phyloP scores from a whole-genome alignment of 2,888 invertebrate genomes.

The Tyria jacobaeae region DNA sequence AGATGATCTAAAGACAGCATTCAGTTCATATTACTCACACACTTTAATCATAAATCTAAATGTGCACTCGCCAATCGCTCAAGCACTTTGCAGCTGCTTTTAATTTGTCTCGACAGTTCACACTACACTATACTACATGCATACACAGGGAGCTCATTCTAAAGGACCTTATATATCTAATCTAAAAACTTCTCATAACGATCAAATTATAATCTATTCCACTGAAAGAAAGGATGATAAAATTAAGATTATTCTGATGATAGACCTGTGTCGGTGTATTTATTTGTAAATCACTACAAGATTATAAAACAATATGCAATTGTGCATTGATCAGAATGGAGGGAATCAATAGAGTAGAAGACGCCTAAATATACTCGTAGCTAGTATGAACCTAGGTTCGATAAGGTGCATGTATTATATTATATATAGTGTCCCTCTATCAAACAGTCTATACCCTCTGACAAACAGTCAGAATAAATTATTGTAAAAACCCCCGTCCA shows the following conservation, averaged over 20 bases:
- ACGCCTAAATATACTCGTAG: no score
- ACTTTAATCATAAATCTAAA: constrained; percentile 74
- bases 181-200: constrained; percentile 17
- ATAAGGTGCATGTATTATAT: no score
- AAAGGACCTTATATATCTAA: constrained; percentile 49
- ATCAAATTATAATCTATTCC: background rate
- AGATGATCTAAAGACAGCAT: constrained; percentile 42
- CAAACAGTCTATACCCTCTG: no score
- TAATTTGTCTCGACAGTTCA: constrained; percentile 77
- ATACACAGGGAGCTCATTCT: constrained; percentile 50
- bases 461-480: no score
- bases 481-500: no score
- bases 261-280: background rate
- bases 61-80: constrained; percentile 74
- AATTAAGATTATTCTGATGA: background rate
- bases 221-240: background rate
- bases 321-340: background rate
- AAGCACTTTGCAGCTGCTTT: constrained; percentile 74
- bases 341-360: no score
- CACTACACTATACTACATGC: constrained; percentile 57
- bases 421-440: no score
- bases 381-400: no score
- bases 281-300: background rate
- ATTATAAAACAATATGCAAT: background rate
- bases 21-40: constrained; percentile 49